Evolutionary conservation across 2,113 vertebrate species (phyloP), one percentile per base, ranked within the genome.

Genomic region (Saccopteryx leptura): DNA sequence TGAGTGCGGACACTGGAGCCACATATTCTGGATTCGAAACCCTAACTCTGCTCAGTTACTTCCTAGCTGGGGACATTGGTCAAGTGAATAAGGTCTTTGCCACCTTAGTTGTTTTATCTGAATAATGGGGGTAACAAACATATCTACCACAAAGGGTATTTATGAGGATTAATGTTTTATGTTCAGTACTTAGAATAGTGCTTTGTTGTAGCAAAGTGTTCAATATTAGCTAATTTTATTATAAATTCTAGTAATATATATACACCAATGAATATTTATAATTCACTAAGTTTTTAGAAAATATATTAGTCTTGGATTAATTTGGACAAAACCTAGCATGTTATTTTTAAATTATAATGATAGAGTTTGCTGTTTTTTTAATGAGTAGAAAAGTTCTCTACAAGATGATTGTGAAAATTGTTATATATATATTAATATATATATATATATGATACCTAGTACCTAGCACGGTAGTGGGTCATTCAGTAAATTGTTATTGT

Each of bases 231-330:
- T 69, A 39, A 78, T 65, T 78, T 74, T 79, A 68, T 81, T 91
- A 61, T 31, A 81, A 60, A 54, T 78, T 85, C 18, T 78, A 88
- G 14, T 60, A 61, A n/a, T 65, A 1, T 76, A 1, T 76, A 15
- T 91, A 15, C 31, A 39, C 26, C 89, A 81, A 46, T 72, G 26
- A 69, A 91, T 87, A 75, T 63, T 88, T 81, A 48, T 71, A 54
- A 60, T 60, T 89, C 28, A 80, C 8, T 14, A 46, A 33, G 21
- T n/a, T 94, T 80, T 80, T 89, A 78, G 65, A 46, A 86, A 82
- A 87, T 82, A 3, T 78, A n/a, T 95, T 78, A 19, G 23, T 61
- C 81, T 96, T 74, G 61, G 60, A 58, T 92, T 71, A 88, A 88
- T 75, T 93, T 63, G 63, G 61, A 85, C 54, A 83, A 60, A 66